Conservation (phyloP, 2,888 invertebrate species). For the Eupithecia pulchellata region DNA sequence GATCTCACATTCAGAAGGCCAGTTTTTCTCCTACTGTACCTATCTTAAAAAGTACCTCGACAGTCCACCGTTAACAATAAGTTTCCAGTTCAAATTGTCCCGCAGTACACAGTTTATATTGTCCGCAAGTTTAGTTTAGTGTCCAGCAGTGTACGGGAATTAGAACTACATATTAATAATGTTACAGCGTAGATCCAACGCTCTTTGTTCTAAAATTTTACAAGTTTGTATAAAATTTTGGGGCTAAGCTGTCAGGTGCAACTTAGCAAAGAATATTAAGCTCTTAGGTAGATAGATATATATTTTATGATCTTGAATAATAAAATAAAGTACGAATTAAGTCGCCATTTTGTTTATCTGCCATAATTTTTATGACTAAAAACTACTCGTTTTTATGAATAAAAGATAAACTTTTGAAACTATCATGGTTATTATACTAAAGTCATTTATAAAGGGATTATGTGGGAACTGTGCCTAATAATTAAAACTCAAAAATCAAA, state of each 20-base stretch:
- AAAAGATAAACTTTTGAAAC: too few relatives aligned
- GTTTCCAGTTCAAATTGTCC: neutral
- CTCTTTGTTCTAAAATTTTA: neutral
- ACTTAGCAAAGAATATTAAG: neutral
- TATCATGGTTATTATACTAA: too few relatives aligned
- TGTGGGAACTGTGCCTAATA: too few relatives aligned
- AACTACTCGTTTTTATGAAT: too few relatives aligned
- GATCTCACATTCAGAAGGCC: too few relatives aligned
- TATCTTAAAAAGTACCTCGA: neutral
- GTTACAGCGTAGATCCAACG: neutral
- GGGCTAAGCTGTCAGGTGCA: neutral
- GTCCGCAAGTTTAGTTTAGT: neutral
- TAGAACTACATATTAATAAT: slow-evolving; percentile 6
- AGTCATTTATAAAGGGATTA: too few relatives aligned
- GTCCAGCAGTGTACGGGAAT: slow-evolving; percentile 4
- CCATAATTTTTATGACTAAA: too few relatives aligned
- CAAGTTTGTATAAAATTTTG: neutral
- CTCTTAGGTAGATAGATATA: too few relatives aligned
- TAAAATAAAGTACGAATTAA: too few relatives aligned
- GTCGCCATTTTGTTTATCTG: too few relatives aligned
- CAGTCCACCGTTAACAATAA: neutral
- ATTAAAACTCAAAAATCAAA: too few relatives aligned
- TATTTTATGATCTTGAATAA: too few relatives aligned
- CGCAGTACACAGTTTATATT: neutral
- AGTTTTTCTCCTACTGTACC: neutral